Evolutionary conservation across 2,113 vertebrate genomes (phyloP).

Genomic region (Phyllostomus hastatus): DNA sequence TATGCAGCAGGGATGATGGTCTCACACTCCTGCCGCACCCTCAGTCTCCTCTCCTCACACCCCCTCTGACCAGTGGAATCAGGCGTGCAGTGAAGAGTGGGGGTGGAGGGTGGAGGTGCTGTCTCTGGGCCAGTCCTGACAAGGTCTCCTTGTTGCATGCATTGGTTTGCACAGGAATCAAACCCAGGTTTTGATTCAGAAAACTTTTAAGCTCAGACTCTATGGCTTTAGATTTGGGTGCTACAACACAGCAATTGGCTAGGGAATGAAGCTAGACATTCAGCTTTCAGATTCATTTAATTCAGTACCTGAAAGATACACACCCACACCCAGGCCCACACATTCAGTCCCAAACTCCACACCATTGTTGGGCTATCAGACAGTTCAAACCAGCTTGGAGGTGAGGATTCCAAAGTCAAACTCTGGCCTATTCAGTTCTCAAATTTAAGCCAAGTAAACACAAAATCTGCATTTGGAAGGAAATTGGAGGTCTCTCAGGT

Average conservation of each 20-base stretch:
- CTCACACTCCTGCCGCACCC: background rate
- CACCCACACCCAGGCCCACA: background rate
- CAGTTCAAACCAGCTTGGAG: background rate
- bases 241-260: background rate
- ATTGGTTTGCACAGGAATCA: background rate
- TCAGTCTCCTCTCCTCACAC: background rate
- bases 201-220: background rate
- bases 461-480: background rate
- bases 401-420: background rate
- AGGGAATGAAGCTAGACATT: background rate
- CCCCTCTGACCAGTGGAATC: background rate
- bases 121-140: background rate
- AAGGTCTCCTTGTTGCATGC: accelerated
- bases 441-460: background rate
- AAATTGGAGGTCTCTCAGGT: background rate
- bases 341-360: background rate
- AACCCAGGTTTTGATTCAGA: background rate
- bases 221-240: background rate
- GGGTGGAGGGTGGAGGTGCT: background rate
- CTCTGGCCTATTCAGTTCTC: background rate
- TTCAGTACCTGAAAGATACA: background rate
- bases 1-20: background rate
- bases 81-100: accelerated
- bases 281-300: background rate
- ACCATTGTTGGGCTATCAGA: background rate